Evolutionary conservation across 2,113 vertebrate species (phyloP).

Genomic region (Pseudolaguvia tuberculata): DNA sequence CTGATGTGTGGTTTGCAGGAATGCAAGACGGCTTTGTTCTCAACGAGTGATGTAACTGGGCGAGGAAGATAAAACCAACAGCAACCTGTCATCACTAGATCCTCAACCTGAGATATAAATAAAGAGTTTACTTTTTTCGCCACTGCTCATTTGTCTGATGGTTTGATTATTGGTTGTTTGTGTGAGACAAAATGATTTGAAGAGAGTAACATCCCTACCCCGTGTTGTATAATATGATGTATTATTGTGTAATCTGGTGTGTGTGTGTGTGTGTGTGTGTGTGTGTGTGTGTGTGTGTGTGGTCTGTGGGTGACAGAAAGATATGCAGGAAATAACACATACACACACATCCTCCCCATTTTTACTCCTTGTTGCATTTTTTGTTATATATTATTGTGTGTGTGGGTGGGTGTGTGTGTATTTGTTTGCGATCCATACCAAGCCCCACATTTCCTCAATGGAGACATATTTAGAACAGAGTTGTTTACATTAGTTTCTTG

Average conservation of each 20-base stretch:
- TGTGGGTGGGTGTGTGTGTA: conserved; percentile 20
- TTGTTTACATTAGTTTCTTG: conserved; percentile 13
- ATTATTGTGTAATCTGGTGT: conserved; percentile 6
- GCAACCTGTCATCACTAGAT: conserved; percentile 26
- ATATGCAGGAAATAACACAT: conserved; percentile 6
- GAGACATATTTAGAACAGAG: conserved; percentile 5
- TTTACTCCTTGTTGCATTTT: conserved; percentile 7
- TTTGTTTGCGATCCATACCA: conserved; percentile 7
- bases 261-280: conserved; percentile 35
- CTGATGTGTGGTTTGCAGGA: conserved; percentile 32
- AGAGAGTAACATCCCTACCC: too few species aligned
- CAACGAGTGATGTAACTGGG: conserved; percentile 35
- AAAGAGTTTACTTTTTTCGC: conserved; percentile 3
- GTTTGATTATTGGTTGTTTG: conserved; percentile 31
- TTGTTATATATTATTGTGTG: conserved; percentile 6
- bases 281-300: conserved; percentile 37
- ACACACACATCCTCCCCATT: not conserved
- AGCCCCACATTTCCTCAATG: conserved; percentile 1
- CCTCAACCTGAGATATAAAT: conserved; percentile 28
- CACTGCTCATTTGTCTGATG: conserved; percentile 48
- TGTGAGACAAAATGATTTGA: conserved; percentile 1
- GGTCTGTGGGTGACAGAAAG: conserved; percentile 34
- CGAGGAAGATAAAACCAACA: conserved; percentile 28
- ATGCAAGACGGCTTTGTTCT: conserved; percentile 39
- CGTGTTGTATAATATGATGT: too few species aligned